Evolutionary conservation across 2,888 invertebrate species (phyloP), one percentile per base, ranked within the genome.

Genomic region (Balanococcus diminutus): DNA sequence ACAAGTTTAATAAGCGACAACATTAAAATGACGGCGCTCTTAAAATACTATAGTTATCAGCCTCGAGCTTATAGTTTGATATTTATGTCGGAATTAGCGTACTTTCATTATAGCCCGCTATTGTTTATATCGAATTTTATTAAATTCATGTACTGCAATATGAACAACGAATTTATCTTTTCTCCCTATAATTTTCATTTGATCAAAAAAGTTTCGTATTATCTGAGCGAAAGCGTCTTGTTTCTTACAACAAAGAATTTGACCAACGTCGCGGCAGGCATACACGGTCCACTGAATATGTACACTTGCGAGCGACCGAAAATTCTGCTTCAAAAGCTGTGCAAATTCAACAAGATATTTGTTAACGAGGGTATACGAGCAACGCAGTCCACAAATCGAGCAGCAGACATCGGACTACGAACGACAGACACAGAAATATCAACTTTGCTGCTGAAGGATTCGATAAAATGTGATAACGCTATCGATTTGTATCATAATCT

Each of bases 71-170:
- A 6, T 6, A 19, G 19, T 5, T 9, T 56, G 22, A 56, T 56
- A 19, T 56, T 56, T 56, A 3, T 56, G 22, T 56, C 56, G 3
- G 56, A 56, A 9, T 9, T 56, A 11, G 5, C 2, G 6, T 81
- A n/a, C 36, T 81, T 81, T 36, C 32, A 81, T 4, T 32, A 36
- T 16, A 14, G 32, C 14, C 31, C 2, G 6, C 6, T 32, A 36
- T 19, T 81, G 31, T 81, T 81, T 32, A 36, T 36, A 14, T 36
- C 36, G 14, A 81, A 81, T 32, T 81, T 36, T 39, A 14, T 81
- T 8, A 81, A 81, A 36, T 81, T 81, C 39, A 81, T 11, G 81
- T 81, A 81, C 22, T 81, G 81, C 39, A 32, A 81, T 39, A 5
- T 22, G 39, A 5, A 9, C 32, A 81, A 81, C 31, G 16, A 81